Percentiles rank a stretch among this genome's conserved stretches.
These are phyloP conservation scores for Campylomormyrus numenius DNA, from an alignment of 2,113 vertebrate genomes.

Conservation along the genomic window DNA sequence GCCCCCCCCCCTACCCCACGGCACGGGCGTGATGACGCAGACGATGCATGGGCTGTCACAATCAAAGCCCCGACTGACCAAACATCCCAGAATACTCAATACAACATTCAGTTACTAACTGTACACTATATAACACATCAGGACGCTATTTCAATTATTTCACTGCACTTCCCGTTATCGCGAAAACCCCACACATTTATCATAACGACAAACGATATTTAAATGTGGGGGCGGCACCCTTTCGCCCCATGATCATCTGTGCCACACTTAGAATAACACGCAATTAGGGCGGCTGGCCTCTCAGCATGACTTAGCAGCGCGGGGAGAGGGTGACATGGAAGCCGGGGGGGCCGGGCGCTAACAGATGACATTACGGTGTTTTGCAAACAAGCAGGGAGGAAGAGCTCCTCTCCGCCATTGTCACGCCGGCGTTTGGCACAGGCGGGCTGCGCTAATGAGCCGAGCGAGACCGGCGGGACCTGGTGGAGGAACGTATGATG, in stretches of 20 bases:
- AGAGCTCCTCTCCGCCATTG: background rate
- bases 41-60: background rate
- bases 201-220: background rate
- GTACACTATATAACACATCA: background rate
- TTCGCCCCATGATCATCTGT: background rate
- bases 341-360: background rate
- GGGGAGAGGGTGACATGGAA: conserved; percentile 13
- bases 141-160: background rate
- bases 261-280: background rate
- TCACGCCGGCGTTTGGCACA: background rate
- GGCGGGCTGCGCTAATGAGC: conserved; percentile 13
- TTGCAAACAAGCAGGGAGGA: conserved; percentile 18
- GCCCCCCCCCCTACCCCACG: background rate
- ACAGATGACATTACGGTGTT: conserved; percentile 24
- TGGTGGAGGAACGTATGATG: background rate
- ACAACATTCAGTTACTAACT: background rate
- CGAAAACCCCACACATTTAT: background rate
- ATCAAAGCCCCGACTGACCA: background rate
- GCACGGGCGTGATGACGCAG: background rate
- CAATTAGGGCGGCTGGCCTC: conserved; percentile 18
- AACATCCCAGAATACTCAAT: background rate
- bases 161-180: background rate
- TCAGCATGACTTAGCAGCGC: background rate
- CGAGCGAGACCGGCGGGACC: background rate
- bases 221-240: background rate